Percentiles rank a stretch among this genome's conserved stretches.
These are phyloP conservation scores for Heloderma charlesbogerti DNA, from an alignment of 2,113 vertebrate genomes.

Conservation along the genomic window DNA sequence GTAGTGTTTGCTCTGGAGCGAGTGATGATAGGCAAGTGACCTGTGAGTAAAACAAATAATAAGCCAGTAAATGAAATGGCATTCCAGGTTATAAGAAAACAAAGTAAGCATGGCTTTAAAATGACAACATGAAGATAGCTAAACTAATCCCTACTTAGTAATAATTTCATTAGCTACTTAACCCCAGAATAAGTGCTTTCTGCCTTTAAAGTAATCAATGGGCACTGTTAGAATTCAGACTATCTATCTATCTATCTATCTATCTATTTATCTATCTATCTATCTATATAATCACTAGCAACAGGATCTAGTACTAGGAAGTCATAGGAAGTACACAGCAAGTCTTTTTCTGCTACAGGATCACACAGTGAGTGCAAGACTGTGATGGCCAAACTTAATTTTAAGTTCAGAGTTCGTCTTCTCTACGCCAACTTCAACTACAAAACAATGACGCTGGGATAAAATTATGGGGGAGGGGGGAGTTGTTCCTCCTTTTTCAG, in stretches of 20 bases:
- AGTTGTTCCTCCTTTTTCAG: neutral
- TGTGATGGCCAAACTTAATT: neutral
- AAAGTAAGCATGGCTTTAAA: slow-evolving; percentile 66
- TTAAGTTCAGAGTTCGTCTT: neutral
- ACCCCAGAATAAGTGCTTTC: slow-evolving; percentile 51
- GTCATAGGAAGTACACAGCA: neutral
- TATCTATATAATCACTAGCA: neutral
- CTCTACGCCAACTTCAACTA: neutral
- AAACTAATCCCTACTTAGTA: slow-evolving; percentile 59
- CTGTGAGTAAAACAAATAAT: slow-evolving; percentile 76
- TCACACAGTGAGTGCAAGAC: neutral
- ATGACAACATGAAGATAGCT: slow-evolving; percentile 38
- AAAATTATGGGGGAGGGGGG: slow-evolving; percentile 4
- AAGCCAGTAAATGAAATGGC: slow-evolving; percentile 72
- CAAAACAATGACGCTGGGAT: slow-evolving; percentile 39
- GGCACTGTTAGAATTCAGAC: slow-evolving; percentile 38
- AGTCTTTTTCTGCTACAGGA: neutral
- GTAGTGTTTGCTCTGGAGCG: slow-evolving; percentile 78
- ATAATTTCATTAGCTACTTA: slow-evolving; percentile 70
- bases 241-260: no score
- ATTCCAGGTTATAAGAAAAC: slow-evolving; percentile 71
- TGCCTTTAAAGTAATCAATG: neutral
- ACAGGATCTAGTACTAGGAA: neutral
- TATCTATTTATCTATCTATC: neutral
- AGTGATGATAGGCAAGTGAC: slow-evolving; percentile 74